Base-by-base conservation (phyloP, 2,888 invertebrate species). In the Brachylomia viminalis region DNA sequence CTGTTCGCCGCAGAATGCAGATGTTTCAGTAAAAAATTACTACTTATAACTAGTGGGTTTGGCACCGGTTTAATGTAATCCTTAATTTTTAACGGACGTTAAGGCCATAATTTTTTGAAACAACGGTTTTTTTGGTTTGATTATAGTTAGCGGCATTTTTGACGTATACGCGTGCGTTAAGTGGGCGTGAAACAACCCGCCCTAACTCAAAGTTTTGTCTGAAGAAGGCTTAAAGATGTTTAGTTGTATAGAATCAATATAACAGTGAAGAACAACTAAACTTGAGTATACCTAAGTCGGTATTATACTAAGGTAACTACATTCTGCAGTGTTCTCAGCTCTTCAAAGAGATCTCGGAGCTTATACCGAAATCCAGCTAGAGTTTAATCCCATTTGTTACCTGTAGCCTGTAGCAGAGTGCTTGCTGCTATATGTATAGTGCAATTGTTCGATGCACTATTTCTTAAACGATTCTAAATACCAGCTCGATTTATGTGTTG, bases 341-440 rank as follows among this genome's bases (percentile, higher is more conserved):
- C 33, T 45, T 15, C 15, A 4, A 47, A 65, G 23, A 49, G 42
- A 76, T 58, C 47, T n/a, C 6, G 15, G 11, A 52, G 23, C 5
- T 49, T 66, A 59, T 27, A 65, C 56, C 20, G 27, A 58, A 56
- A 66, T 30, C 45, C 52, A 27, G 56, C 30, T 67, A n/a, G n/a
- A 47, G 47, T 69, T 45, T 65, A 68, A 67, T 49, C 23, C 49
- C 47, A 83, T 79, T 69, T 79, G 59, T 83, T 65, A 59, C 72
- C 17, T 69, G 42, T 30, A 42, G 47, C 61, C 23, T 67, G 27
- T 38, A 42, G 42, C 61, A 54, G 30, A 76, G 61, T 59, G 61
- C 56, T 77, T 20, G 27, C 17, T 49, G 20, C 45, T 49, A 17
- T 61, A 45, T 38, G 6, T 47, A 65, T 52, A 72, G 58, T 70